Base-by-base conservation (phyloP, 2,888 invertebrate species). In the Eutolmus rufibarbis region DNA sequence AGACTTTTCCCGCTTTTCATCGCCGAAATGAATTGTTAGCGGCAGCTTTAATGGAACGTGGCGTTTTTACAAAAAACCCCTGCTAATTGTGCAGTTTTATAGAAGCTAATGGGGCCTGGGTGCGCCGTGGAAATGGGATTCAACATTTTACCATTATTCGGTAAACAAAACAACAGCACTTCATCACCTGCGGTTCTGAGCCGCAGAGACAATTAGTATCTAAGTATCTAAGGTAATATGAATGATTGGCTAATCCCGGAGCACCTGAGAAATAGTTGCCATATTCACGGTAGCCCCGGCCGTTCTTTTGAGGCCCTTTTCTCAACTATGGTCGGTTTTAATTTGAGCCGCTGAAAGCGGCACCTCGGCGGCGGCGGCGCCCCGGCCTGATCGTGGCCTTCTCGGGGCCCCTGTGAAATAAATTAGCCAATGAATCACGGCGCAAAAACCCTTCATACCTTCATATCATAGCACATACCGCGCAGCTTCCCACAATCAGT, bases 201-300 rank as follows among this genome's bases (percentile, higher is more conserved):
- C 81, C 81, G 81, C 81, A 81, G 16, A 81, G 81, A 81, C 81
- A 81, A 81, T 81, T 81, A 81, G 81, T 81, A 81, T 81, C 81
- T 81, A 46, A 46, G 43, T 46, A 46, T 46, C 43, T 46, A 46
- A 46, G 43, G 43, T 46, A 81, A 56, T 81, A 81, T 81, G 81
- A 81, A 81, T 81, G 81, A 81, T 40, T 81, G 46, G 34, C 81
- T 51, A 56, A 31, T 81, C 43, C 56, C 56, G 12, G 16, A 7
- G 81, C 28, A 56, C 56, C 81, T 56, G 81, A 56, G 81, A 66
- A 81, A 56, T 19, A 16, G 56, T 81, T 81, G 51, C 81, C 56
- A 81, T 81, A 56, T 56, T 81, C 51, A 31, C 81, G 81, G 81
- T 81, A 81, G 81, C 81, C 8, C 43, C 31, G 23, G 51, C 81